phyloP scores from a whole-genome alignment of 2,888 invertebrate genomes.

The Pseudoips prasinana region DNA sequence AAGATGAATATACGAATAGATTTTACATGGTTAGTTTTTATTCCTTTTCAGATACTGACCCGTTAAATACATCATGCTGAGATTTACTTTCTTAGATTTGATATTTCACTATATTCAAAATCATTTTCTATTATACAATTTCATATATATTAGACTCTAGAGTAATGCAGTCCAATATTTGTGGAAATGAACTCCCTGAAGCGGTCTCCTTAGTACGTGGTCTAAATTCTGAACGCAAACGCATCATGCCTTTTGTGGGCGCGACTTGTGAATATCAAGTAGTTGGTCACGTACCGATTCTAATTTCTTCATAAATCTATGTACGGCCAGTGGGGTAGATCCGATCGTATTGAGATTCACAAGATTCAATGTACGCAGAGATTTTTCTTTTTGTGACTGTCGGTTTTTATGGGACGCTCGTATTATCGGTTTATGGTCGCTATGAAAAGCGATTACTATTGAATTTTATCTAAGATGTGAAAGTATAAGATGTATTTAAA shows the following conservation, averaged over 20 bases:
- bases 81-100: too few species aligned
- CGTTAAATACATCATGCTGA: too few species aligned
- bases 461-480: constrained; percentile 3
- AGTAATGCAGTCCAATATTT: constrained; percentile 63
- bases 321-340: constrained; percentile 31
- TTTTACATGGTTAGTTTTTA: too few species aligned
- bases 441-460: too few species aligned
- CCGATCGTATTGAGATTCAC: constrained; percentile 30
- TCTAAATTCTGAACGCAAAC: constrained; percentile 48
- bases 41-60: too few species aligned
- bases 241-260: constrained; percentile 45
- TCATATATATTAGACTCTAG: constrained; percentile 44
- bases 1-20: too few species aligned
- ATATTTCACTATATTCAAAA: constrained; percentile 10
- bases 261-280: constrained; percentile 47
- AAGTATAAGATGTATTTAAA: constrained; percentile 11
- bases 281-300: constrained; percentile 47
- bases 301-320: constrained; percentile 60
- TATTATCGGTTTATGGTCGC: too few species aligned
- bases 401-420: too few species aligned
- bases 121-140: constrained; percentile 17
- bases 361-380: constrained; percentile 29
- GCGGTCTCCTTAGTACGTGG: constrained; percentile 56
- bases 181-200: constrained; percentile 57
- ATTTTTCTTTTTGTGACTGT: constrained; percentile 15